Percentiles rank a stretch among this genome's conserved stretches.
phyloP scores from a whole-genome alignment of 2,797 vertebrate genomes.

The Pipistrellus pipistrellus region DNA sequence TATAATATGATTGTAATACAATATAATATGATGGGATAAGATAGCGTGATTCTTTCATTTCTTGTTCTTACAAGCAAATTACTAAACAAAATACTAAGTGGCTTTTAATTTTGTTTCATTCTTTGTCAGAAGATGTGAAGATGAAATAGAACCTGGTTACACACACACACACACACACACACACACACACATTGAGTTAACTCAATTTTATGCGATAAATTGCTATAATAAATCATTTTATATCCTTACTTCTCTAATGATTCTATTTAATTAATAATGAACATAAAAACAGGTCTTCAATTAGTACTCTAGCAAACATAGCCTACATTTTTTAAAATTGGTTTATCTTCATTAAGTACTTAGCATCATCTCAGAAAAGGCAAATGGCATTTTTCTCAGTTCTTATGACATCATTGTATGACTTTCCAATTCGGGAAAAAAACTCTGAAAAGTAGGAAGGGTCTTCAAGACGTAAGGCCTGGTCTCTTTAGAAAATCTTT shows the following conservation, averaged over 20 bases:
- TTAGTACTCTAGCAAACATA: background rate
- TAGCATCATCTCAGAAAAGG: constrained; percentile 46
- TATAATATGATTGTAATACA: constrained; percentile 43
- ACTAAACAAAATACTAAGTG: background rate
- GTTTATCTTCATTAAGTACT: constrained; percentile 23
- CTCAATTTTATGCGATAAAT: constrained; percentile 5
- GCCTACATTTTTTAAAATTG: background rate
- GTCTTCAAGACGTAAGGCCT: background rate
- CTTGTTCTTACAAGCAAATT: constrained; percentile 40
- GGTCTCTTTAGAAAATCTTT: background rate
- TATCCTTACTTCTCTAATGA: constrained; percentile 19
- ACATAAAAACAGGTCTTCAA: constrained; percentile 24
- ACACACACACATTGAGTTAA: background rate
- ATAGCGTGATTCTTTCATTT: constrained; percentile 25
- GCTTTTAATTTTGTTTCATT: constrained; percentile 46
- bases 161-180: background rate
- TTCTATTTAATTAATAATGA: constrained; percentile 41
- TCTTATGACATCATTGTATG: background rate
- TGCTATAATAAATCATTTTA: constrained; percentile 7
- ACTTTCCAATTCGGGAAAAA: constrained; percentile 14
- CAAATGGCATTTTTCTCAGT: constrained; percentile 3
- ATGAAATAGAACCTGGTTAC: constrained; percentile 15
- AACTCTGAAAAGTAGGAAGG: background rate
- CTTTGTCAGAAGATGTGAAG: constrained; percentile 9
- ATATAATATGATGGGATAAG: constrained; percentile 20